Evolutionary conservation across 2,113 vertebrate species (phyloP), one percentile per base, ranked within the genome.

Genomic region (Lagenorhynchus albirostris): DNA sequence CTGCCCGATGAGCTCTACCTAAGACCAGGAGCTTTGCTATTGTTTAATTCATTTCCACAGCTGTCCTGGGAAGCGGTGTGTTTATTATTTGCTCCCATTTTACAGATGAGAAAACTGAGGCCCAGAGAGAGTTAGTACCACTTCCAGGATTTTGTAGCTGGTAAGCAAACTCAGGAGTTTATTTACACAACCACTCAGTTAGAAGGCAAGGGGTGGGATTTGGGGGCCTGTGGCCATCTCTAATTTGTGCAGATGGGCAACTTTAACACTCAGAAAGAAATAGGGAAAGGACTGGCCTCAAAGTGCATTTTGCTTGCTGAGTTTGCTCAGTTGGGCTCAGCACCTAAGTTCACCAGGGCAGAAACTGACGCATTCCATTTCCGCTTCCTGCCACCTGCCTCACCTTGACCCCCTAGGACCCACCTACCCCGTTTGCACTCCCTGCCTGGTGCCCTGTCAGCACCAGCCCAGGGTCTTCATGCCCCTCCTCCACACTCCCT

Each of bases 391-490:
- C n/a, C 0, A 1, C 68, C 25, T 70, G 71, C 55, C 47, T 65
- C 76, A 25, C 36, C 53, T 77, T 47, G 44, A 70, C 50, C 14
- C 70, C 70, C 26, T 3, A 10, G 50, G 25, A 2, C 23, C 62
- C 0, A 0, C 25, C 47, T 25, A 29, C 53, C 68, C 25, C 5
- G 0, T 14, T 13, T 29, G 63, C 29, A 18, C 3, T 21, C 55
- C 62, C 20, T 50, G 80, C 0, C n/a, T 20, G 50, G 12, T 1
- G 2, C 29, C 82, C 71, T 18, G 20, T 15, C 41, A 14, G 36
- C 70, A 38, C 17, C 25, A 84, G 63, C 44, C 47, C 9, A 31
- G 36, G 13, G 25, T 36, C 67, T 80, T 55, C 0, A 0, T 50
- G 44, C 9, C 53, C 62, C 25, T 26, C 4, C 6, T 9, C 0